Base-by-base conservation (phyloP, 1,140 invertebrate species). In the Listronotus bonariensis region DNA sequence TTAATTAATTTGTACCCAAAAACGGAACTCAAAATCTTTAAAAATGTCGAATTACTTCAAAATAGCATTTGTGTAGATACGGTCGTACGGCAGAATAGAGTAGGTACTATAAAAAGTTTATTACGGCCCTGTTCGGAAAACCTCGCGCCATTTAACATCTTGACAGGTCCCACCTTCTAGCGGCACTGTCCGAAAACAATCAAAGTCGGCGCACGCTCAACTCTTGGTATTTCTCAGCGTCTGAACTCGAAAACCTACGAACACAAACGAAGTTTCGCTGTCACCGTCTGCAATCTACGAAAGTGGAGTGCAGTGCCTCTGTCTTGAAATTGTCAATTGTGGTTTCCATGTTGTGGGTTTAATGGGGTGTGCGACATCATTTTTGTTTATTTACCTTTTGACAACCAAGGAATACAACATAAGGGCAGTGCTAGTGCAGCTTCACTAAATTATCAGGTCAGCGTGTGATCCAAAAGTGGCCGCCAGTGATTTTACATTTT, bases 321-420 rank as follows among this genome's bases (percentile, higher is more conserved):
- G 45, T 48, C 18, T 48, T 48, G 18, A 48, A 48, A 20, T 41
- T 54, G 31, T 41, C 52, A 20, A 11, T 54, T 54, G 32, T n/a
- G 34, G 52, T 54, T 54, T 32, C 52, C 38, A 54, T 54, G 52
- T 54, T 54, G 34, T 54, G 52, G 17, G 38, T 54, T 54, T 54
- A 38, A 54, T 18, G 52, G 55, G 42, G 55, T 58, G 55, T 45
- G 55, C 55, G 42, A 34, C 55, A 58, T 15, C 4, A 9, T 48
- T 46, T 34, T 46, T 54, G 55, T 58, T 58, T 46, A 17, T 46
- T 45, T 43, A 36, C 32, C 1, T 48, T 38, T 41, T 58, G 41
- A 31, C 42, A 20, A 56, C 26, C 20, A 48, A 20, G 17, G 26
- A 15, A 20, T 17, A 58, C 32, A 26, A 58, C 42, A 20, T 36